Evolutionary conservation across 2,113 vertebrate genomes (phyloP).

Genomic region (Hystrix brachyura): DNA sequence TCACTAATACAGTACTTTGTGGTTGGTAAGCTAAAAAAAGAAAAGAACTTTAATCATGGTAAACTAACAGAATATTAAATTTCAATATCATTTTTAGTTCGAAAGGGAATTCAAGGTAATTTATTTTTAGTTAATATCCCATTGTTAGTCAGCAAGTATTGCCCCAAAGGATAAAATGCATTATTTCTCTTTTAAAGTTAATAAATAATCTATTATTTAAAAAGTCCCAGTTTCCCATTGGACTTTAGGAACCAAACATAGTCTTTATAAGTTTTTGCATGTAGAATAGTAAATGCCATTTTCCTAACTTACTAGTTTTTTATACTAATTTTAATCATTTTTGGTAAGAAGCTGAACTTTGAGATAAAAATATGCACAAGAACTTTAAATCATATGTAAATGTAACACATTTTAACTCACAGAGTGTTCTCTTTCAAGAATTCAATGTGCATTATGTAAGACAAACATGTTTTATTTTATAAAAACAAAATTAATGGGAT

Average conservation of each 20-base stretch:
- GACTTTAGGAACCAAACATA: neutral
- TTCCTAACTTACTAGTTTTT: neutral
- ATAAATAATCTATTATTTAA: slow-evolving; percentile 36
- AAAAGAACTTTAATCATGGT: slow-evolving; percentile 39
- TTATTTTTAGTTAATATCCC: slow-evolving; percentile 61
- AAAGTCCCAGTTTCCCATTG: neutral
- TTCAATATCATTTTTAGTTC: slow-evolving; percentile 61
- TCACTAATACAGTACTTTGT: neutral
- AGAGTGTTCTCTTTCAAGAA: neutral
- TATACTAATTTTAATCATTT: neutral
- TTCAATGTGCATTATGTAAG: neutral
- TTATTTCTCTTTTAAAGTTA: slow-evolving; percentile 16
- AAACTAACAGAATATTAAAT: slow-evolving; percentile 10
- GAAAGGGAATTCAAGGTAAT: slow-evolving; percentile 47
- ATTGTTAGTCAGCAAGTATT: slow-evolving; percentile 10
- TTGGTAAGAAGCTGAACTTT: neutral
- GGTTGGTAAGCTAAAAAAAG: neutral
- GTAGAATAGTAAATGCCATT: neutral
- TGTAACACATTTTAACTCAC: neutral
- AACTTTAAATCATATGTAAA: neutral
- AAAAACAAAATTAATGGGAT: neutral
- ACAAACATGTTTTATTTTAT: neutral
- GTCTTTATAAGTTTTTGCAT: neutral
- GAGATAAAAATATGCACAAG: neutral
- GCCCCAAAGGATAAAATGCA: neutral